Percentiles rank a stretch among this genome's conserved stretches.
Evolutionary conservation across 2,113 vertebrate species (phyloP).

Genomic region (Odontophorus gujanensis): DNA sequence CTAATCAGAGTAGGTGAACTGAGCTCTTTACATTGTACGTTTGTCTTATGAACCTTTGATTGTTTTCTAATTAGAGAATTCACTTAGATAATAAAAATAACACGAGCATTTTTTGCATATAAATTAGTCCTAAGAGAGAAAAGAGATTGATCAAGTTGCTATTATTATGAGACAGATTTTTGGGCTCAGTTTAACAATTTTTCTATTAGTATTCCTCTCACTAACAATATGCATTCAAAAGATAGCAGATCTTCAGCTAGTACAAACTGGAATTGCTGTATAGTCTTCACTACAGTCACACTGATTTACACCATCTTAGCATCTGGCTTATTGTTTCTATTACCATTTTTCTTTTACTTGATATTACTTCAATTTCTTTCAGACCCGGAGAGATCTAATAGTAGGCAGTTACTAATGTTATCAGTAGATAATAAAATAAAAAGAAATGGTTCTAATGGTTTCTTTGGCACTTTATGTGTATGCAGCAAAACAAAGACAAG

Average conservation of each 20-base stretch:
- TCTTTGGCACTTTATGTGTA: neutral
- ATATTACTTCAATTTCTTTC: conserved; percentile 29
- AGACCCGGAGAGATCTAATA: neutral
- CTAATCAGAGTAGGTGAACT: neutral
- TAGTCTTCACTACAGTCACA: neutral
- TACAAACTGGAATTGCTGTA: neutral
- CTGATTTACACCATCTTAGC: conserved; percentile 27
- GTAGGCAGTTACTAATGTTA: neutral
- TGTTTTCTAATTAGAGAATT: conserved; percentile 44
- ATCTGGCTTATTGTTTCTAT: conserved; percentile 43
- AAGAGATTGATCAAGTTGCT: neutral
- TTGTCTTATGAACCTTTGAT: conserved; percentile 15
- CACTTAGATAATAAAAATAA: conserved; percentile 13
- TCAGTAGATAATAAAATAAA: conserved; percentile 22
- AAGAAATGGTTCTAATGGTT: conserved; percentile 16
- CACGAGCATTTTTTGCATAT: neutral
- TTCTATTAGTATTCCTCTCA: conserved; percentile 3
- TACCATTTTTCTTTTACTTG: conserved; percentile 13
- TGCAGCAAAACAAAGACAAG: neutral
- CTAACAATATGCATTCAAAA: neutral
- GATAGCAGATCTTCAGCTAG: neutral
- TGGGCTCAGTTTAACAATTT: conserved; percentile 6
- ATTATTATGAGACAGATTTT: neutral
- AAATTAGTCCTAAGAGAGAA: neutral
- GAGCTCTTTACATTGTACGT: neutral